A percentile compares a stretch with the other conserved stretches of the same genome.
phyloP scores from a whole-genome alignment of 2,888 invertebrate species.

The Drosophila mimetica region DNA sequence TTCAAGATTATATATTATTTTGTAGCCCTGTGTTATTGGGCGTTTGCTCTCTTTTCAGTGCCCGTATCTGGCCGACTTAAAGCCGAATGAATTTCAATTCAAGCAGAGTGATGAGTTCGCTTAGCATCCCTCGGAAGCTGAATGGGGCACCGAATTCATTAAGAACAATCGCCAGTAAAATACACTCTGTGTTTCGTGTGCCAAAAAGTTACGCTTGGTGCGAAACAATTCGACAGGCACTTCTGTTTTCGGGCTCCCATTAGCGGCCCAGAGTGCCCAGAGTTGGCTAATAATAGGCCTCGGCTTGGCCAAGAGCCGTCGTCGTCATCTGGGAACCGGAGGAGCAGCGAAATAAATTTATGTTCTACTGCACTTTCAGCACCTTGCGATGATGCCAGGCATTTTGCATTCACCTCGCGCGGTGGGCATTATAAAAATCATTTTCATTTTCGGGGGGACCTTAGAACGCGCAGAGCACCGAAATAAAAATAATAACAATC shows the following conservation, averaged over 20 bases:
- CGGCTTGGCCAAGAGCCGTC: constrained; percentile 34
- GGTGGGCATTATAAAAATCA: constrained; percentile 54
- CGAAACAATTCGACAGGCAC: constrained; percentile 50
- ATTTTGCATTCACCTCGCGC: constrained; percentile 43
- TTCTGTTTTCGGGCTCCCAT: constrained; percentile 27
- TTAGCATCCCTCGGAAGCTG: constrained; percentile 67
- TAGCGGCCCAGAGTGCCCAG: constrained; percentile 26
- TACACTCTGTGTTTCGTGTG: constrained; percentile 39
- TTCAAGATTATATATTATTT: too few species aligned
- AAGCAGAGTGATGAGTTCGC: constrained; percentile 66
- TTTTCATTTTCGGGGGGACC: constrained; percentile 49
- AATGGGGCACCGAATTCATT: constrained; percentile 69
- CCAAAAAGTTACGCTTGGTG: constrained; percentile 71
- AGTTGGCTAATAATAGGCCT: constrained; percentile 47
- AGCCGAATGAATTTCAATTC: constrained; percentile 74
- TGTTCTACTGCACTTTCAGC: constrained; percentile 67
- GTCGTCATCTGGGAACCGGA: constrained; percentile 29
- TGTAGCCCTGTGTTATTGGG: constrained; percentile 1
- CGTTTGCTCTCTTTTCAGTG: constrained; percentile 1
- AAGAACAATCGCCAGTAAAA: constrained; percentile 68
- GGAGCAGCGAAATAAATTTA: constrained; percentile 60
- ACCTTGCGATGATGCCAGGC: constrained; percentile 57
- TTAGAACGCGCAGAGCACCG: constrained; percentile 59
- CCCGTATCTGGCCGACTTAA: constrained; percentile 33
- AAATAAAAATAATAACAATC: constrained; percentile 82